Base-by-base conservation (phyloP, 2,113 vertebrate genomes). In the Cynocephalus volans region DNA sequence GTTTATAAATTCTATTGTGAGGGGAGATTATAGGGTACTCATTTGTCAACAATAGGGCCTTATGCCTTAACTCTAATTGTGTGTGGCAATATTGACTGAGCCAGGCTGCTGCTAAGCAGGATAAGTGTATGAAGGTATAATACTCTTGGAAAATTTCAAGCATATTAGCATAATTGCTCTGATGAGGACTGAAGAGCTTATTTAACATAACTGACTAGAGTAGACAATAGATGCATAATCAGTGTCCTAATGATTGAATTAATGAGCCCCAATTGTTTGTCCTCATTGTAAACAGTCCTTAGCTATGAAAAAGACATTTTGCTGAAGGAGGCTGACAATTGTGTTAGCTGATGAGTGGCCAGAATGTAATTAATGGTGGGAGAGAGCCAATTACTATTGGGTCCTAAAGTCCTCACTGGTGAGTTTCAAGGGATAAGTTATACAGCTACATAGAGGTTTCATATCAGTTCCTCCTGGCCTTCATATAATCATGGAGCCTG, bases 211-310 rank as follows among this genome's bases (percentile, higher is more conserved):
- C 56, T 97, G 92, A 95, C 96, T 96, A 82, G 80, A 82, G 65
- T 76, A 97, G 92, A 97, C 93, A 97, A 95, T 97, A 92, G 83
- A 96, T 96, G 54, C 62, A 90, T 95, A 98, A 96, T 96, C 95
- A 90, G 92, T 90, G 45, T 89, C 92, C 92, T 91, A 76, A 97
- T 93, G 92, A 96, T 94, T 95, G 93, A 96, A 89, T 97, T 95
- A 98, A 96, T 97, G 96, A 97, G 92, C 65, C 81, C 75, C 87
- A 83, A 87, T 97, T 97, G 90, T 97, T 98, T 96, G 91, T 83
- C 83, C 95, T 93, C 97, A 93, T 75, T 90, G 18, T 97, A 95
- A 97, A 95, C 75, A 93, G 88, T 92, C 89, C 93, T 97, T 95
- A 50, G 41, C 81, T 84, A 93, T 93, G 90, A 96, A 95, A 96